Base-by-base conservation (phyloP, 2,888 invertebrate genomes). In the Psylliodes chrysocephalus region DNA sequence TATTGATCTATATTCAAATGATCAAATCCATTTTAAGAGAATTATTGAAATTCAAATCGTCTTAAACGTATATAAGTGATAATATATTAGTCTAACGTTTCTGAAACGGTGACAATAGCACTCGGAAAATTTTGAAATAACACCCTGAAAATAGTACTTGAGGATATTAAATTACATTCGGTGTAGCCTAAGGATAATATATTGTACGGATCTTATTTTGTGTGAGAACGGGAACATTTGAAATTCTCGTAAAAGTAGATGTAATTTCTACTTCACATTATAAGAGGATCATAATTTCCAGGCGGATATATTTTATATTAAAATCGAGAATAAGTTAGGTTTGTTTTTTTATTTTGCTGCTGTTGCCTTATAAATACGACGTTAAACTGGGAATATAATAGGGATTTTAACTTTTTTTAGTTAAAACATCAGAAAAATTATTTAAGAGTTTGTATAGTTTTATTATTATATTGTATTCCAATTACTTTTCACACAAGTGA, bases 131-230 rank as follows among this genome's bases (percentile, higher is more conserved):
- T 47, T 55, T 40, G 38, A 60, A 60, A 64, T 56, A 56, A 47
- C 46, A 44, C 56, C 54, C 40, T 22, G 59, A 49, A 61, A 64
- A 60, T 64, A 60, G 60, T 64, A 28, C 60, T 60, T 42, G 54
- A 49, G 54, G 55, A 64, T 60, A 64, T 64, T 60, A 64, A 64
- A 64, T 64, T 60, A 64, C 54, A 44, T 54, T 60, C 35, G 25
- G 60, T 55, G 47, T 51, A 40, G 25, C 49, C 49, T 14, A 14
- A 17, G 51, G 47, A 62, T 51, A 56, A 62, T 62, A 40, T 62
- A 53, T 61, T 56, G 46, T 51, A 38, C 42, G 22, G 15, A 35
- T 60, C 47, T 47, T 47, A 54, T 56, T 62, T 54, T 44, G 33
- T 15, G 30, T 30, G 54, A 22, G 54, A 47, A 38, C 17, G 46